Percentiles rank a stretch among this genome's conserved stretches.
Conservation (phyloP, 2,797 vertebrate species). For the Poeciliopsis gracilis region DNA sequence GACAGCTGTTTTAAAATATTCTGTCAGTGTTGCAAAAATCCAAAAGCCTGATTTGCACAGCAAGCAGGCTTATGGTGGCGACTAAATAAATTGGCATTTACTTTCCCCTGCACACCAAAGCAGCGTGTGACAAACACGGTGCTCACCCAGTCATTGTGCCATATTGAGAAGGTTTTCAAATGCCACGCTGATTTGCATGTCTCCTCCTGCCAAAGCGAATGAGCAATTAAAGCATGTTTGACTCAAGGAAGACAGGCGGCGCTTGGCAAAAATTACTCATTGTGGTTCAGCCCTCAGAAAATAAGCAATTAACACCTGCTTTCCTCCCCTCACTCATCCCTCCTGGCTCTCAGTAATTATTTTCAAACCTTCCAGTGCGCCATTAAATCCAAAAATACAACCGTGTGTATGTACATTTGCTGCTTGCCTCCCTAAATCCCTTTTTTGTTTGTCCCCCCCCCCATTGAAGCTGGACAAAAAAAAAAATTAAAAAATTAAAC, state of each 20-base stretch:
- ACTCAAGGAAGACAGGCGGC: constrained; percentile 37
- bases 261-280: constrained; percentile 38
- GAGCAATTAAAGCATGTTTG: constrained; percentile 65
- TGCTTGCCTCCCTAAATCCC: background rate
- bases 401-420: background rate
- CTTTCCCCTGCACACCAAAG: constrained; percentile 41
- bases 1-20: constrained; percentile 10
- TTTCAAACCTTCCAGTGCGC: constrained; percentile 26
- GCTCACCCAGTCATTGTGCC: constrained; percentile 40
- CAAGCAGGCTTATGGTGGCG: constrained; percentile 16
- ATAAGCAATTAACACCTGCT: constrained; percentile 67
- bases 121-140: constrained; percentile 50
- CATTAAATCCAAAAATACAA: constrained; percentile 42
- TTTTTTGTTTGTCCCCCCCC: background rate
- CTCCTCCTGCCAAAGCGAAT: constrained; percentile 56
- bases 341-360: constrained; percentile 32
- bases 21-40: constrained; percentile 7
- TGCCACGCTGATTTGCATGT: constrained; percentile 54
- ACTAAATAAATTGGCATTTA: constrained; percentile 60
- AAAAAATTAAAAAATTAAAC: background rate
- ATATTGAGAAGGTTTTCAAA: constrained; percentile 59
- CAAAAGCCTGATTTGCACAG: constrained; percentile 15
- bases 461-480: background rate
- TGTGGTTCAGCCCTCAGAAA: constrained; percentile 40
- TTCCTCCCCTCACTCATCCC: constrained; percentile 28